Conservation (phyloP, 2,888 invertebrate genomes). For the Tetragnatha montana region DNA sequence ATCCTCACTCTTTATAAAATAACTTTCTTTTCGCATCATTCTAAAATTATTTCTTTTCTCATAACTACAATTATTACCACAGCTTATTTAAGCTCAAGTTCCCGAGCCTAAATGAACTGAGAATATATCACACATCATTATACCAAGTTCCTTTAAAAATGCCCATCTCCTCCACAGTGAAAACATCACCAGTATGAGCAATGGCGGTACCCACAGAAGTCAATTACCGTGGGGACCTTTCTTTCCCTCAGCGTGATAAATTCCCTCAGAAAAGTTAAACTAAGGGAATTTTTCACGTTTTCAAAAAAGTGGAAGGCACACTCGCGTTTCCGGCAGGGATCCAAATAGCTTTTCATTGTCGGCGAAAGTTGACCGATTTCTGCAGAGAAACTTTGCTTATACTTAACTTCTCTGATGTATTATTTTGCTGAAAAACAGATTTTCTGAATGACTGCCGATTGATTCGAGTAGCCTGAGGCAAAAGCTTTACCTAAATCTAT, state of each 20-base stretch:
- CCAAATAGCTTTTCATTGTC: slow-evolving; percentile 24
- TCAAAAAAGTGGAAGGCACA: not conserved
- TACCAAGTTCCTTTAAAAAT: no score
- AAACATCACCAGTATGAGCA: not conserved
- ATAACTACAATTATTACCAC: no score
- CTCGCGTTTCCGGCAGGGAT: not conserved
- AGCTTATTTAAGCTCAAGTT: no score
- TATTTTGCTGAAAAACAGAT: slow-evolving; percentile 1
- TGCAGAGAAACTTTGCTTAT: not conserved
- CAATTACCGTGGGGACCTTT: not conserved
- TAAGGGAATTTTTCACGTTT: not conserved
- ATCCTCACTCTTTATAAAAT: no score
- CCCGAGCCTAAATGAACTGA: no score
- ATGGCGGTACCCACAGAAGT: not conserved
- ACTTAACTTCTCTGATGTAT: slow-evolving; percentile 1
- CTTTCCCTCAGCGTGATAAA: not conserved
- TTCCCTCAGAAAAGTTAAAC: not conserved
- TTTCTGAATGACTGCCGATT: not conserved
- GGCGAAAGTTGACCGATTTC: not conserved
- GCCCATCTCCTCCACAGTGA: no score
- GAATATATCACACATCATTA: no score
- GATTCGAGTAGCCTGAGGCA: not conserved
- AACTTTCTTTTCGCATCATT: no score
- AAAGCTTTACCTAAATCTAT: not conserved
- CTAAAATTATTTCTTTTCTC: no score